Evolutionary conservation across 2,888 invertebrate species (phyloP), one percentile per base, ranked within the genome.

Genomic region (Rambutsinella grinnellia): DNA sequence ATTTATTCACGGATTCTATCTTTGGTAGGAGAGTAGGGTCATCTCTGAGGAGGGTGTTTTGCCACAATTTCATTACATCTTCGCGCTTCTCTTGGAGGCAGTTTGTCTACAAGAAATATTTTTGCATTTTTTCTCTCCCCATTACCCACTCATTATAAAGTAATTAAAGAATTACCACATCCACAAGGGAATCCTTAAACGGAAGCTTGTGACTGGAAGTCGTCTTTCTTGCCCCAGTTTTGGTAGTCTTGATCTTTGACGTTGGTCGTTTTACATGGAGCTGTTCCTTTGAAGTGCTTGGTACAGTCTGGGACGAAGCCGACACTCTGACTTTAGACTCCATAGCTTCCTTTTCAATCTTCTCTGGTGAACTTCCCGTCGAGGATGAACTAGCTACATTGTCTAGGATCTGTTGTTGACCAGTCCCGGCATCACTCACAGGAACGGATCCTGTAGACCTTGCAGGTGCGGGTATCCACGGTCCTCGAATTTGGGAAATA

Each of bases 161-260:
- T 46, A 19, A 27, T 28, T 27, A 72, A 36, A 54, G n/a, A 6
- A 71, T 54, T 76, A 83, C 83, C 44, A 83, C 83, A 66, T 82
- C 80, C 0, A 80, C 72, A n/a, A 83, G 62, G 2, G 83, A 83
- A 54, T 83, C 83, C 57, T 82, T 83, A 3, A 77, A 61, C 46
- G 81, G 63, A 10, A 83, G 63, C 23, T 27, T 70, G 54, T 81
- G 76, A 21, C 72, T 36, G 17, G 62, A 51, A 53, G 58, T n/a
- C 13, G n/a, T n/a, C n/a, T n/a, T n/a, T n/a, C n/a, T n/a, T n/a
- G n/a, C 28, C 46, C 49, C 17, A 13, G 24, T 49, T 51, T 53
- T n/a, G 1, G 10, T 2, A 8, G 56, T 2, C 3, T 8, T 72
- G 2, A 28, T 13, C 26, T 65, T 44, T 10, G 46, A 53, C 19